Percentiles rank a stretch among this genome's conserved stretches.
These are phyloP conservation scores for Thripadectes ignobilis DNA, from an alignment of 2,797 vertebrate species.

Conservation along the genomic window DNA sequence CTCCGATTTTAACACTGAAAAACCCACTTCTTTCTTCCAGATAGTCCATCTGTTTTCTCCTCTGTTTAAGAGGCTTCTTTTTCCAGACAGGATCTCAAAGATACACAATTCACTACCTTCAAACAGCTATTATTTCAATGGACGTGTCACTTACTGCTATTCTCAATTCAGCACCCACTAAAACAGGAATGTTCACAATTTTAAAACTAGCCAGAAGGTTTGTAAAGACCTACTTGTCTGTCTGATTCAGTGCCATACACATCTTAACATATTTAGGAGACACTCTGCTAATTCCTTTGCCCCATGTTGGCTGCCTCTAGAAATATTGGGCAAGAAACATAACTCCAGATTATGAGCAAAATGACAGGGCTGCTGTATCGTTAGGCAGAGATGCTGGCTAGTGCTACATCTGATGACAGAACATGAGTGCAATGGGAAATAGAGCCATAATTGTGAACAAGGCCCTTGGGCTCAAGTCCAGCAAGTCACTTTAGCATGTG, in stretches of 20 bases:
- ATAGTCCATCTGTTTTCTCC: neutral
- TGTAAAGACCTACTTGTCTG: neutral
- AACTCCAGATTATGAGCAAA: neutral
- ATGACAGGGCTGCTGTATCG: neutral
- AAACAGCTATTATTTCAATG: neutral
- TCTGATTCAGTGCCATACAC: neutral
- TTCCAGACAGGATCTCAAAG: neutral
- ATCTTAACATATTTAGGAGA: neutral
- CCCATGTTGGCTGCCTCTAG: neutral
- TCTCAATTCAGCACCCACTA: neutral
- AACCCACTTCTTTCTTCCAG: neutral
- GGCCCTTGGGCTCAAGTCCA: slow-evolving; percentile 21
- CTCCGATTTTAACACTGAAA: neutral
- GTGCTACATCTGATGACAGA: neutral
- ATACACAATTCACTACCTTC: neutral
- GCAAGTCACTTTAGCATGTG: slow-evolving; percentile 37
- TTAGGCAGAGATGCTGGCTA: neutral
- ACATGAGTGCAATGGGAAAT: neutral
- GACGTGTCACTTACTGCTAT: neutral
- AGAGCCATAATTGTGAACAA: neutral
- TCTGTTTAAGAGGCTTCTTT: neutral
- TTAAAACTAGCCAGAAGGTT: slow-evolving; percentile 1
- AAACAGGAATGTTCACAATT: neutral
- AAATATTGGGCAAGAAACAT: neutral
- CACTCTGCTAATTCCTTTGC: neutral